Base-by-base conservation (phyloP, 1,140 invertebrate genomes). In the Euwallacea fornicatus region DNA sequence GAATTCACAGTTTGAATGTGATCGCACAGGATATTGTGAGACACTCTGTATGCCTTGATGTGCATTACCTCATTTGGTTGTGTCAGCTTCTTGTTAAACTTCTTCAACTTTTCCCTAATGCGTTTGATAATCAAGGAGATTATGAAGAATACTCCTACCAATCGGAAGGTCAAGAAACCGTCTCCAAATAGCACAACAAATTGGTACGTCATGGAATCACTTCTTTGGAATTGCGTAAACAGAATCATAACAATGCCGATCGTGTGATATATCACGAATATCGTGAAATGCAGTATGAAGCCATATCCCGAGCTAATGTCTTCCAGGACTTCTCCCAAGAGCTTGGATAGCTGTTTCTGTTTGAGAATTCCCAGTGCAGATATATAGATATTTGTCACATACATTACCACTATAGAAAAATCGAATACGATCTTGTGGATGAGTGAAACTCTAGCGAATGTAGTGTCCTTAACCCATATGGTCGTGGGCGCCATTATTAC, bases 101-200 rank as follows among this genome's bases (percentile, higher is more conserved):
- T 16, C 2, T 2, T 21, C 7, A 43, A 9, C 4, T 43, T 43
- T 6, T 56, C 50, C 13, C 16, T 58, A 7, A 58, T 21, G 46
- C 58, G 15, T n/a, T 58, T 66, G 1, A 66, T 58, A 7, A 44
- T 42, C n/a, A 58, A n/a, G 33, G 58, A 66, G 7, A 66, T 66
- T 8, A 58, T 44, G 43, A 66, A 66, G 7, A 66, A 41, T 9
- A n/a, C 65, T 7, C 13, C 33, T 10, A 66, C 58, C n/a, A 66
- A 13, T 44, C 65, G 9, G 21, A 42, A 66, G n/a, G 65, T 66
- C 33, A 66, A 16, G 15, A 43, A 42, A 15, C 65, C 65, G 33
- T 66, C 65, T 7, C 21, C 42, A 41, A 66, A 66, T 11, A 66
- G 9, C 8, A 44, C 15, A 9, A 54, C 58, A 10, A 66, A 15